phyloP scores from a whole-genome alignment of 2,797 vertebrate genomes.

The Rhinogobio ventralis region DNA sequence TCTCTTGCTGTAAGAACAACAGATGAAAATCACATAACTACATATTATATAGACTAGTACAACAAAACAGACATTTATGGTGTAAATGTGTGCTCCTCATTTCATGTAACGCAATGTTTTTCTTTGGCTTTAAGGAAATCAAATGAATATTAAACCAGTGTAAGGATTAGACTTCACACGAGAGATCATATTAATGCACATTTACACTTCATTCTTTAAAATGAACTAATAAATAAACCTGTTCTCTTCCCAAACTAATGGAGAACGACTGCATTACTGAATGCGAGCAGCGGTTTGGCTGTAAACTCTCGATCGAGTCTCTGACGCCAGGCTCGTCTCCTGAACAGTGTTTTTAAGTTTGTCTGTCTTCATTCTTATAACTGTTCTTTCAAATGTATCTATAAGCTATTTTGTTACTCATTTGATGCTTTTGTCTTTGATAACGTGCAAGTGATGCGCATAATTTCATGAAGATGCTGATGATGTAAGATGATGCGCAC shows the following conservation, averaged over 20 bases:
- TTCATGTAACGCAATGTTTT: constrained; percentile 12
- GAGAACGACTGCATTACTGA: background rate
- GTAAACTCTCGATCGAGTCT: too few relatives aligned
- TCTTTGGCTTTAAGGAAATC: constrained; percentile 29
- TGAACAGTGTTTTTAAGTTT: background rate
- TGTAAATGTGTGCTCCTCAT: constrained; percentile 39
- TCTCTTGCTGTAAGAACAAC: constrained; percentile 49
- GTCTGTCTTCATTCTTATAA: constrained; percentile 26
- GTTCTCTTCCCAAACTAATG: background rate
- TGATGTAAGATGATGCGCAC: constrained; percentile 56
- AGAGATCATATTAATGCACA: background rate
- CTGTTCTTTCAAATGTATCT: constrained; percentile 13
- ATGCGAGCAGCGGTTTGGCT: too few relatives aligned
- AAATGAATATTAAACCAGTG: constrained; percentile 13
- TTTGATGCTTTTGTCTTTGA: constrained; percentile 53
- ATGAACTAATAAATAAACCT: background rate
- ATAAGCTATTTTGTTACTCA: constrained; percentile 36
- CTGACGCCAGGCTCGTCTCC: background rate
- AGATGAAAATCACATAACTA: constrained; percentile 50
- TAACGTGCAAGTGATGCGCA: constrained; percentile 48
- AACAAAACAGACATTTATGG: constrained; percentile 1
- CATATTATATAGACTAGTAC: constrained; percentile 43
- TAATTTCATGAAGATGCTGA: constrained; percentile 40
- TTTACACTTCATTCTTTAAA: background rate
- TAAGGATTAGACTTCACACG: constrained; percentile 6